These are phyloP conservation scores for Drosophila sordidapex DNA, from an alignment of 2,888 invertebrate genomes.

Conservation along the genomic window DNA sequence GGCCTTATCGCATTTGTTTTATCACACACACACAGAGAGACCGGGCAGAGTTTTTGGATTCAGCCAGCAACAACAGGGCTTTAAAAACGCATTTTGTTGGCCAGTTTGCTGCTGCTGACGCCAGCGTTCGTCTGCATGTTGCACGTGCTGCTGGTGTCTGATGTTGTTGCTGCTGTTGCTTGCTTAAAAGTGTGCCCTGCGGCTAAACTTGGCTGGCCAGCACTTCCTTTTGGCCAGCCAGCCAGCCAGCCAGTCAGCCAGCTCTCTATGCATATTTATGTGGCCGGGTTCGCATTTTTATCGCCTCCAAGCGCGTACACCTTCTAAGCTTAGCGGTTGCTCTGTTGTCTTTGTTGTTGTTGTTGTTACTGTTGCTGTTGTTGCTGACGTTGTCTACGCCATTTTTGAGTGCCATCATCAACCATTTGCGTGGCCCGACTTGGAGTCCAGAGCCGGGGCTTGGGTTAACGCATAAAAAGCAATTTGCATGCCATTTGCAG, in stretches of 20 bases:
- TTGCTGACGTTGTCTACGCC: conserved; percentile 69
- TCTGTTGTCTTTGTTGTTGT: conserved; percentile 24
- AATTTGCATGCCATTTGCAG: conserved; percentile 80
- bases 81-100: conserved; percentile 78
- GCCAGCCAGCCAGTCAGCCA: conserved; percentile 12
- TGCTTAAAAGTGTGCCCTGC: conserved; percentile 76
- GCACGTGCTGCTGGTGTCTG: conserved; percentile 72
- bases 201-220: conserved; percentile 73
- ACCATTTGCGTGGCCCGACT: conserved; percentile 61
- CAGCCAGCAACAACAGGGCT: conserved; percentile 42
- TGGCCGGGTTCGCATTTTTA: conserved; percentile 59
- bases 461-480: conserved; percentile 77
- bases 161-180: conserved; percentile 42
- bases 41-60: conserved; percentile 39
- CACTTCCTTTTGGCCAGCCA: conserved; percentile 57
- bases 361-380: conserved; percentile 21
- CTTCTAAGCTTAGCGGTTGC: conserved; percentile 55
- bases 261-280: conserved; percentile 78
- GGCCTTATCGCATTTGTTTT: conserved; percentile 80
- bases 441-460: conserved; percentile 27
- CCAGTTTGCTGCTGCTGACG: conserved; percentile 61
- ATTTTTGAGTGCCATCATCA: conserved; percentile 79
- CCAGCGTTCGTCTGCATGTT: conserved; percentile 67
- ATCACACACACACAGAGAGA: conserved; percentile 61
- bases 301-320: conserved; percentile 66